Conservation (phyloP, 2,113 vertebrate genomes). For the Candoia aspera region DNA sequence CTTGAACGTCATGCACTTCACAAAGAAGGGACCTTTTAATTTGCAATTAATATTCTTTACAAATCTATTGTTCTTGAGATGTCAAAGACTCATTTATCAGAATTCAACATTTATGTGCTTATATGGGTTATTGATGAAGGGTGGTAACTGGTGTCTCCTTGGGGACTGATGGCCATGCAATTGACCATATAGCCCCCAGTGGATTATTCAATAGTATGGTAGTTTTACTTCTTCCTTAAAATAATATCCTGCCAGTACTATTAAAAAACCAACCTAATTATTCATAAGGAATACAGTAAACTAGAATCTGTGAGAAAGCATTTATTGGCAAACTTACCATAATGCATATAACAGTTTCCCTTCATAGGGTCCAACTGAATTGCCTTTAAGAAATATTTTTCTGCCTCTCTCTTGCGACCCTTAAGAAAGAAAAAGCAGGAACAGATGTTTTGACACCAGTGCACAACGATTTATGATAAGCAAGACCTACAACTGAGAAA, state of each 20-base stretch:
- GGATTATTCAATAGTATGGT: conserved; percentile 44
- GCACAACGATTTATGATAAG: not conserved
- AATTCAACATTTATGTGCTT: not conserved
- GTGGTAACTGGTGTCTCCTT: not conserved
- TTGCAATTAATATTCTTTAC: not conserved
- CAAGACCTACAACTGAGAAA: not conserved
- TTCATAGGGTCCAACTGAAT: conserved; percentile 95
- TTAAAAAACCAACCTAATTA: conserved; percentile 43
- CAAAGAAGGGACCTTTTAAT: conserved; percentile 17
- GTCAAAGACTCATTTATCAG: not conserved
- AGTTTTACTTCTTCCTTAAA: conserved; percentile 38
- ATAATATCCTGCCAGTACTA: conserved; percentile 36
- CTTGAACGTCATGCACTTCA: conserved; percentile 33
- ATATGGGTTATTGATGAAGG: not conserved
- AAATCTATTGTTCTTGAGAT: not conserved
- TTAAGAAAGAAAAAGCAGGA: conserved; percentile 67
- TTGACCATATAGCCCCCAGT: not conserved
- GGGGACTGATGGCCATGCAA: not conserved
- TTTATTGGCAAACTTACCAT: conserved; percentile 79
- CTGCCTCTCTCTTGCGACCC: conserved; percentile 94
- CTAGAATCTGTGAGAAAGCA: conserved; percentile 29
- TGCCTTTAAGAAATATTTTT: conserved; percentile 94
- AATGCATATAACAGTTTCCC: conserved; percentile 99
- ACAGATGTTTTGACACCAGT: not conserved
- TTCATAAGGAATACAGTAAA: conserved; percentile 41